A percentile compares a stretch with the other conserved stretches of the same genome.
phyloP scores from a whole-genome alignment of 1,140 invertebrate genomes.

The Branchinecta lynchi region DNA sequence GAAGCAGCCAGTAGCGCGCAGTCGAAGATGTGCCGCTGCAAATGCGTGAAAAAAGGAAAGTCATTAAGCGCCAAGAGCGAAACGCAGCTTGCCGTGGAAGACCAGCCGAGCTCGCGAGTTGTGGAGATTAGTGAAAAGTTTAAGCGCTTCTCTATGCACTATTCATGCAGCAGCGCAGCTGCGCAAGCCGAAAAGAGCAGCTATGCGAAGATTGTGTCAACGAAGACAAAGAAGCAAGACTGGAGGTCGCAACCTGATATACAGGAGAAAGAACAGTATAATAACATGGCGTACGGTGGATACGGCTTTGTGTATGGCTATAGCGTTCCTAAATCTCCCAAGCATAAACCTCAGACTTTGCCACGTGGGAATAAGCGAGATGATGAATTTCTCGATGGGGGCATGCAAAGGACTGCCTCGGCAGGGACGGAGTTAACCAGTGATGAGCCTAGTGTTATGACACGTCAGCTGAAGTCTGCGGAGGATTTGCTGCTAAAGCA shows the following conservation, averaged over 20 bases:
- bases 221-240: not conserved
- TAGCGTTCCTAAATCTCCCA: not conserved
- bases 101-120: not conserved
- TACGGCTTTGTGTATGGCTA: slow-evolving; percentile 2
- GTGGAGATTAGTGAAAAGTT: not conserved
- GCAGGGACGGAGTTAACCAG: not conserved
- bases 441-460: not conserved
- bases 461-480: not conserved
- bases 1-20: not conserved
- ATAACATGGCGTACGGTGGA: not conserved
- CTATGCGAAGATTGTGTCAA: not conserved
- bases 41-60: slow-evolving; percentile 1
- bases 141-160: not conserved
- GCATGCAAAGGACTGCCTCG: not conserved
- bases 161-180: not conserved
- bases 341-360: not conserved
- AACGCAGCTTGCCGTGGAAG: not conserved
- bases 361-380: not conserved
- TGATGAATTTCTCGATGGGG: not conserved
- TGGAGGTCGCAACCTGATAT: not conserved
- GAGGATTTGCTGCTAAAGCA: not conserved
- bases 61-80: not conserved
- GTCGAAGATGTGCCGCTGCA: not conserved
- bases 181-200: not conserved
- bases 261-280: not conserved